Conservation (phyloP, 1,140 invertebrate species). For the Drosophila pallidifrons region DNA sequence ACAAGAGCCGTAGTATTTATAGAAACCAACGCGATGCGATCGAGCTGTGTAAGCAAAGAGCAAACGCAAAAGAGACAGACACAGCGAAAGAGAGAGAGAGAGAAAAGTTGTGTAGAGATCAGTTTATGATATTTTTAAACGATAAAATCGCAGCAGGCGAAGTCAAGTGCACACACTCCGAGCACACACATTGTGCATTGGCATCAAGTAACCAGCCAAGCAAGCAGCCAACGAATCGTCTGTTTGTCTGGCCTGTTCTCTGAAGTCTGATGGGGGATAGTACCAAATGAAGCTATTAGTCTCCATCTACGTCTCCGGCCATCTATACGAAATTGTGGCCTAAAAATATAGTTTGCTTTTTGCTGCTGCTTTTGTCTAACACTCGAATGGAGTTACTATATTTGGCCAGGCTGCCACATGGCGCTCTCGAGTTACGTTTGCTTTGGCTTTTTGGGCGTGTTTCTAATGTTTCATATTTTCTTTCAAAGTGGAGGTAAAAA, state of each 20-base stretch:
- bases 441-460: neutral
- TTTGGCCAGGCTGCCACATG: conserved; percentile 37
- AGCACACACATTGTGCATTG: conserved; percentile 47
- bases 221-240: neutral
- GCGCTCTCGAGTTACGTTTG: conserved; percentile 43
- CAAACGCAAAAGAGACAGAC: conserved; percentile 6
- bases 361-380: neutral
- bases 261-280: conserved; percentile 2
- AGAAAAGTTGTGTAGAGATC: conserved; percentile 31
- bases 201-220: conserved; percentile 65
- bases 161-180: conserved; percentile 65
- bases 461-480: conserved; percentile 13
- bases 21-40: conserved; percentile 50
- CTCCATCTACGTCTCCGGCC: conserved; percentile 16
- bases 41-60: conserved; percentile 14
- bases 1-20: conserved; percentile 29
- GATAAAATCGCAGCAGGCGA: conserved; percentile 66
- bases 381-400: conserved; percentile 56
- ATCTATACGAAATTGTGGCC: conserved; percentile 44
- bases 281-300: conserved; percentile 55
- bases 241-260: conserved; percentile 3
- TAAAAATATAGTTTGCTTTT: conserved; percentile 62
- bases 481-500: conserved; percentile 4
- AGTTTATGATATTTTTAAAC: conserved; percentile 72
- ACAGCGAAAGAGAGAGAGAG: neutral